These are phyloP conservation scores for Parauchenoglanis ngamensis DNA, from an alignment of 2,797 vertebrate genomes.

Conservation along the genomic window DNA sequence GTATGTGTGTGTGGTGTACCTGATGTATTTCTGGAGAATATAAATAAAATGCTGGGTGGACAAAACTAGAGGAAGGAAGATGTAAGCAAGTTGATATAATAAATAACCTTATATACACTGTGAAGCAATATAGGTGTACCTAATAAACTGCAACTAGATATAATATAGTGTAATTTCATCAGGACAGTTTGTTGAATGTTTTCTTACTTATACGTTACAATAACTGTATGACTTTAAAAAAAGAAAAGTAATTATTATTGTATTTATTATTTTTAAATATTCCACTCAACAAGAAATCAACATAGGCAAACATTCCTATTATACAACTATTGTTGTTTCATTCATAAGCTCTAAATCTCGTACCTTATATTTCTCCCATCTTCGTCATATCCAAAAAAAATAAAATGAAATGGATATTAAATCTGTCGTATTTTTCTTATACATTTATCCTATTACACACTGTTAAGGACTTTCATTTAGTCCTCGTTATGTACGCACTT, in stretches of 20 bases:
- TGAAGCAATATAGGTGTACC: neutral
- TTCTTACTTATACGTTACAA: neutral
- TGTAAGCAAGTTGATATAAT: slow-evolving; percentile 5
- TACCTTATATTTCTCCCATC: too few relatives aligned
- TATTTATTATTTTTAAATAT: too few relatives aligned
- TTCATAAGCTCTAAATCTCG: too few relatives aligned
- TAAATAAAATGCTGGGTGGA: slow-evolving; percentile 3
- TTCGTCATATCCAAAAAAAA: too few relatives aligned
- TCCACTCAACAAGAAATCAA: too few relatives aligned
- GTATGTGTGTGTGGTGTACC: neutral
- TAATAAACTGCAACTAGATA: neutral
- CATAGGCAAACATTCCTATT: too few relatives aligned
- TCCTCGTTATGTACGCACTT: neutral
- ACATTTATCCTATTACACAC: neutral
- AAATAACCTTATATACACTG: neutral
- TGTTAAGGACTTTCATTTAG: neutral
- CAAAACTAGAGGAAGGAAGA: neutral
- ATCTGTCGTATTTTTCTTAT: too few relatives aligned
- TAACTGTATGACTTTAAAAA: neutral
- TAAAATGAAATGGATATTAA: too few relatives aligned
- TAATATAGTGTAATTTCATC: neutral
- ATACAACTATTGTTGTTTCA: too few relatives aligned
- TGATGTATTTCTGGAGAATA: neutral
- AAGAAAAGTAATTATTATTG: too few relatives aligned
- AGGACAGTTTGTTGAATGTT: neutral